Evolutionary conservation across 2,113 vertebrate genomes (phyloP).

Genomic region (Dicentrarchus labrax): DNA sequence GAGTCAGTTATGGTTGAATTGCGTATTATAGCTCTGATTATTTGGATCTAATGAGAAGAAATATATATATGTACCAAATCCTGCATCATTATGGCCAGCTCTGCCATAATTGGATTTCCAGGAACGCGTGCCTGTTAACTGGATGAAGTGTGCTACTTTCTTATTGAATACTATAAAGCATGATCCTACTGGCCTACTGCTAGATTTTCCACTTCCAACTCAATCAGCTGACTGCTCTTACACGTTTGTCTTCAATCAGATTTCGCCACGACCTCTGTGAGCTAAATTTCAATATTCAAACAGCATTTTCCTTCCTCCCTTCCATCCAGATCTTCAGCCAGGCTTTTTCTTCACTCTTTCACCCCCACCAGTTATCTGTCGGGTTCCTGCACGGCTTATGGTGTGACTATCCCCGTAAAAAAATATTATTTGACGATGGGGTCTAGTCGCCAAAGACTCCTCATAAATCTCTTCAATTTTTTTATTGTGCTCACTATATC

Average conservation of each 20-base stretch:
- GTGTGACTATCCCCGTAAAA: background rate
- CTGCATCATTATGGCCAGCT: background rate
- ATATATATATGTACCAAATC: background rate
- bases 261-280: background rate
- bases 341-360: background rate
- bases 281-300: background rate
- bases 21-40: background rate
- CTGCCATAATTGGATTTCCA: background rate
- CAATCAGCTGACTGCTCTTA: slow-evolving; percentile 10
- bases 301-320: background rate
- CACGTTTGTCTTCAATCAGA: background rate
- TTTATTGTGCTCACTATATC: background rate
- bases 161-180: background rate
- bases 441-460: background rate
- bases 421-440: too few relatives aligned
- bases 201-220: background rate
- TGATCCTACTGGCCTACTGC: background rate
- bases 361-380: background rate
- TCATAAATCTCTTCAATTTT: slow-evolving; percentile 8
- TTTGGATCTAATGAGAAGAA: background rate
- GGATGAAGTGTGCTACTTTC: background rate
- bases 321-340: background rate
- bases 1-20: background rate
- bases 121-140: background rate
- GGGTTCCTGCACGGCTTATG: background rate